A percentile compares a stretch with the other conserved stretches of the same genome.
Conservation (phyloP, 2,113 vertebrate species). For the Lampris megalopsis region DNA sequence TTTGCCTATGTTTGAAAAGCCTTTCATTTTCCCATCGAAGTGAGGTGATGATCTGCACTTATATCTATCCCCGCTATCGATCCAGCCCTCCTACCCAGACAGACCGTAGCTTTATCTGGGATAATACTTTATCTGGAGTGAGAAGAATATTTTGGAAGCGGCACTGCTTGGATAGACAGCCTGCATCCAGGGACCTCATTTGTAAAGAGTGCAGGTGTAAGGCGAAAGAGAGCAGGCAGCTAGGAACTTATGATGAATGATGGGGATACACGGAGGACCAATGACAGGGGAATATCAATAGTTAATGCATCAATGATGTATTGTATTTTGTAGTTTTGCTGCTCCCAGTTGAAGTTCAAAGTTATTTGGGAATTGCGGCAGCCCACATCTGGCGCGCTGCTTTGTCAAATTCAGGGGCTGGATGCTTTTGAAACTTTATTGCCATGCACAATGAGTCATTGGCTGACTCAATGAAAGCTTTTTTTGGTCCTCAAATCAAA, state of each 20-base stretch:
- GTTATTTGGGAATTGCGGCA: conserved; percentile 57
- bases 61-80: conserved; percentile 54
- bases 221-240: conserved; percentile 58
- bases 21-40: conserved; percentile 20
- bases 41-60: conserved; percentile 51
- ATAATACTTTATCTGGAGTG: conserved; percentile 42
- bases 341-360: conserved; percentile 58
- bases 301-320: conserved; percentile 68
- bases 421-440: conserved; percentile 62
- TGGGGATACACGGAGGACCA: conserved; percentile 58
- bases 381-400: conserved; percentile 56
- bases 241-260: conserved; percentile 68
- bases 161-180: conserved; percentile 53
- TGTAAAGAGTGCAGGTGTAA: conserved; percentile 73
- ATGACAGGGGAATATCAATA: conserved; percentile 72
- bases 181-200: conserved; percentile 75
- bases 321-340: conserved; percentile 63
- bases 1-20: conserved; percentile 15
- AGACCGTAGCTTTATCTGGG: conserved; percentile 50
- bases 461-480: conserved; percentile 49
- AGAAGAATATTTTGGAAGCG: conserved; percentile 38
- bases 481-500: conserved; percentile 57
- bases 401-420: conserved; percentile 65
- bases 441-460: conserved; percentile 67
- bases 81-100: conserved; percentile 28